Evolutionary conservation across 2,888 invertebrate species (phyloP).

Genomic region (Graphium colonna): DNA sequence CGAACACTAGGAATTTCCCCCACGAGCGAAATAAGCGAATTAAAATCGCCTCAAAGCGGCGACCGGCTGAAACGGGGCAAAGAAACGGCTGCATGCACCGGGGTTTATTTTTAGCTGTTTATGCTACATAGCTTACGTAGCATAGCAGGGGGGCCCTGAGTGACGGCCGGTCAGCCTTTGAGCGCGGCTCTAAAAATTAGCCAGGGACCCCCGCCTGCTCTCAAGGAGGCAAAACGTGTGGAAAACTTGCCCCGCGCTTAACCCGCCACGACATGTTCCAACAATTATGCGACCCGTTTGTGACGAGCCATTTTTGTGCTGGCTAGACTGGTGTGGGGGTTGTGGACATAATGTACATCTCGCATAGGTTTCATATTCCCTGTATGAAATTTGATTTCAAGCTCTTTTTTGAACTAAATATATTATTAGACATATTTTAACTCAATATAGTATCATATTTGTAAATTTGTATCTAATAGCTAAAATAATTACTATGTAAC

Average conservation of each 20-base stretch:
- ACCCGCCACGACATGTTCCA: no score
- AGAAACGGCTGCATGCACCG: conserved; percentile 61
- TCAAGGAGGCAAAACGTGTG: not conserved
- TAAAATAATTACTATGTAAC: no score
- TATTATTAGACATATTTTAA: no score
- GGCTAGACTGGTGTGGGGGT: no score
- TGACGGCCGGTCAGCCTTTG: conserved; percentile 62
- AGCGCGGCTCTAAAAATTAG: conserved; percentile 36
- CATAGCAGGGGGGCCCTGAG: conserved; percentile 39
- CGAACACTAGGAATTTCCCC: conserved; percentile 63
- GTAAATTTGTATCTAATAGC: no score
- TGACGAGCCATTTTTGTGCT: not conserved
- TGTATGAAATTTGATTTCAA: not conserved
- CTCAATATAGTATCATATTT: no score
- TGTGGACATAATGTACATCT: no score
- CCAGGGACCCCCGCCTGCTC: conserved; percentile 5
- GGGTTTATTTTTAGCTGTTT: conserved; percentile 64
- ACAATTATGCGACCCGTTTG: not conserved
- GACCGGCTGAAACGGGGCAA: conserved; percentile 49
- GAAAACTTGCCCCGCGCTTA: not conserved
- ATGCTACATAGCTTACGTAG: no score
- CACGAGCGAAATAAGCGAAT: conserved; percentile 68
- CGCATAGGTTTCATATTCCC: no score
- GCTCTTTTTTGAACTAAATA: not conserved
- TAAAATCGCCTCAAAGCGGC: conserved; percentile 71